Conservation (phyloP, 2,113 vertebrate genomes). For the Labeo catla region DNA sequence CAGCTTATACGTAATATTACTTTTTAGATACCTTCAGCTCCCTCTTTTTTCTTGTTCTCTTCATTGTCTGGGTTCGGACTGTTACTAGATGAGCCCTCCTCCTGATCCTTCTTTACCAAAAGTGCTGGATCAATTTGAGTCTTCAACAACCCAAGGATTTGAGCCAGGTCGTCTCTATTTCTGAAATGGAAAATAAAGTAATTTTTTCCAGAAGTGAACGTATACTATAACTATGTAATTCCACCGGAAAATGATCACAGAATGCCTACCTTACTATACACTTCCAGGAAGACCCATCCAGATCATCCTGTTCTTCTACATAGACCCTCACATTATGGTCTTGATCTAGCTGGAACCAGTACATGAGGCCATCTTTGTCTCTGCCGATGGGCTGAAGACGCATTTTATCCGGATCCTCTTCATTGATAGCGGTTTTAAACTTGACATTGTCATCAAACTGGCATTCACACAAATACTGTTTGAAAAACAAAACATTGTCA, state of each 20-base stretch:
- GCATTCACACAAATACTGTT: conserved; percentile 93
- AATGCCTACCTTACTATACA: conserved; percentile 89
- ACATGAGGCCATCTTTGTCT: conserved; percentile 96
- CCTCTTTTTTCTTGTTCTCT: conserved; percentile 67
- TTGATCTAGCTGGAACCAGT: conserved; percentile 96
- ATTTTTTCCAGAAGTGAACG: too few species aligned
- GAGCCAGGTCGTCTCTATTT: conserved; percentile 89
- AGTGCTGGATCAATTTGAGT: conserved; percentile 94
- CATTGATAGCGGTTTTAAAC: conserved; percentile 96
- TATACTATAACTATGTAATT: not conserved
- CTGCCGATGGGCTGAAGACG: conserved; percentile 94
- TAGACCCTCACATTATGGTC: conserved; percentile 95
- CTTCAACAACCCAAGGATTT: conserved; percentile 91
- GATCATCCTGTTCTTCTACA: conserved; percentile 95
- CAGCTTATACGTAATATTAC: not conserved
- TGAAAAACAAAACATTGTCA: not conserved
- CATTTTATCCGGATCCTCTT: conserved; percentile 96
- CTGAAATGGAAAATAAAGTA: conserved; percentile 68
- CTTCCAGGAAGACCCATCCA: conserved; percentile 93
- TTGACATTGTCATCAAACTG: conserved; percentile 99
- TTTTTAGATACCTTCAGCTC: conserved; percentile 49
- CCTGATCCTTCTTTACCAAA: conserved; percentile 80
- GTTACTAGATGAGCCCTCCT: conserved; percentile 78
- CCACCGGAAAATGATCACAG: not conserved
- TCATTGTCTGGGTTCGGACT: conserved; percentile 80